Conservation (phyloP, 2,113 vertebrate species). For the Rostratula benghalensis region DNA sequence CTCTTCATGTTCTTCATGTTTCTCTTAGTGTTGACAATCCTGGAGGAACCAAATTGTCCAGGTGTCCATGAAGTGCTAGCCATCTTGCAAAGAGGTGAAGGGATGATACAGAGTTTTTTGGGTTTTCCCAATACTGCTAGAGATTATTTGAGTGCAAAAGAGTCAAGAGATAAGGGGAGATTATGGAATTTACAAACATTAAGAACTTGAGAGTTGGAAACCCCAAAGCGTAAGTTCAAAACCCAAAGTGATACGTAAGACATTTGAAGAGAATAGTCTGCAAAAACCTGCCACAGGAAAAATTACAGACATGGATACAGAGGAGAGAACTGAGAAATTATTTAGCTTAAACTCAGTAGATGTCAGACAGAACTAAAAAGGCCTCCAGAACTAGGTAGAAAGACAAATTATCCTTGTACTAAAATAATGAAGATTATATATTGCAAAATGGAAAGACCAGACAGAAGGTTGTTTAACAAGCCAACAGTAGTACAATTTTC, state of each 20-base stretch:
- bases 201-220: neutral
- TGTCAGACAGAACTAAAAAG: neutral
- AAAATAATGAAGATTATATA: neutral
- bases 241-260: neutral
- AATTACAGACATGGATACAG: neutral
- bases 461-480: neutral
- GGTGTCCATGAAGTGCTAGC: neutral
- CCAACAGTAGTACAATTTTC: neutral
- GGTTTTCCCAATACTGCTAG: neutral
- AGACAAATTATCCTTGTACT: neutral
- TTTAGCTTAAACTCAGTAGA: neutral
- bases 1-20: neutral
- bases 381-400: neutral
- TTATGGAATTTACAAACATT: neutral
- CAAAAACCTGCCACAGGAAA: neutral
- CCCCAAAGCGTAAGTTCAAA: neutral
- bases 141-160: neutral
- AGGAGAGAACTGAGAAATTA: neutral
- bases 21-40: neutral
- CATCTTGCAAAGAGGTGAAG: neutral
- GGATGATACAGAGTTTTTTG: neutral
- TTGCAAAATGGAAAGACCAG: neutral
- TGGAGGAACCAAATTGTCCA: neutral
- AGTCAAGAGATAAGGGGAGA: neutral
- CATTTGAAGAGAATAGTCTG: neutral